Evolutionary conservation across 2,888 invertebrate genomes (phyloP), one percentile per base, ranked within the genome.

Genomic region (Biston betularia): DNA sequence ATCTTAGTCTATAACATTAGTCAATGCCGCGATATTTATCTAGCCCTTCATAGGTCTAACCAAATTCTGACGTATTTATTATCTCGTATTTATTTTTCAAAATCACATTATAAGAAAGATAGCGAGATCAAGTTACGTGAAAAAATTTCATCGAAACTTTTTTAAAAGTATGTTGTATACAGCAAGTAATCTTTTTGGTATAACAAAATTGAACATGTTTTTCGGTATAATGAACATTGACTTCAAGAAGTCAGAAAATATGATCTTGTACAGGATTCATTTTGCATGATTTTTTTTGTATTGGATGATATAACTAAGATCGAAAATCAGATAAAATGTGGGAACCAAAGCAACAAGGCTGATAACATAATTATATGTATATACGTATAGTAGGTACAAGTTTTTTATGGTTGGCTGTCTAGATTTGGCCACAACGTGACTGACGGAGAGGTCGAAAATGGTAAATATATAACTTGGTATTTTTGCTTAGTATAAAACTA

Each of bases 151-250:
- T 24, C 24, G 24, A 9, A 6, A 12, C 33, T 10, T 50, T 50
- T 50, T 50, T 3, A n/a, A 50, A n/a, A 52, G 24, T 1, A 52
- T 12, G n/a, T n/a, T n/a, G n/a, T n/a, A 9, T 52, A 9, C 5
- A 14, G 38, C 24, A 33, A 33, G 34, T 34, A 5, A 33, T 49
- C 11, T 49, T 34, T 52, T 35, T 38, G 10, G 38, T 52, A n/a
- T 33, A 12, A 48, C 34, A 52, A 52, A 38, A 38, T 38, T 52
- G 14, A 52, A 52, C 52, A 10, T 52, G 8, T 35, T 14, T n/a
- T 0, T 4, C 12, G 9, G 34, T 9, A 38, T 38, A 52, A 52
- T 9, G 46, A 46, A 15, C 15, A 49, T 3, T 38, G 52, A 38
- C 35, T 14, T 52, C 52, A 52, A 12, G 38, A 52, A 14, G 4